Conservation (phyloP, 2,888 invertebrate genomes). For the Gari tellinella region DNA sequence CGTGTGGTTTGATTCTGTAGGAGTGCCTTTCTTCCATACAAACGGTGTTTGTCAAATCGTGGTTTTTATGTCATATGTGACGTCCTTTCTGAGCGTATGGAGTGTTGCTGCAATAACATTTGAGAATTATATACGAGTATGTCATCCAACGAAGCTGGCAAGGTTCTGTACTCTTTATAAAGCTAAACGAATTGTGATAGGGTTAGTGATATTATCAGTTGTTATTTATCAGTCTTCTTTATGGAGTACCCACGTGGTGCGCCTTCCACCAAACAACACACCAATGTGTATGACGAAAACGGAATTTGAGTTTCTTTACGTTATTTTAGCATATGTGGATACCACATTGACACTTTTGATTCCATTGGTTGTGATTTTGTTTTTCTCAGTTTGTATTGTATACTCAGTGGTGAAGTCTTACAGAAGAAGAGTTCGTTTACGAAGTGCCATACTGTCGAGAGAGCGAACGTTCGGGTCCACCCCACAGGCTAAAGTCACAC, state of each 20-base stretch:
- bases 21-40: conserved; percentile 76
- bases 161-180: not conserved
- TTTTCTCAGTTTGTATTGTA: conserved; percentile 45
- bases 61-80: conserved; percentile 87
- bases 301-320: conserved; percentile 39
- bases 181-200: not conserved
- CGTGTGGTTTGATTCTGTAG: conserved; percentile 76
- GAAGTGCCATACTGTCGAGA: not conserved
- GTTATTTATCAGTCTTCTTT: conserved; percentile 61
- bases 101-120: conserved; percentile 46
- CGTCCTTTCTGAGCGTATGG: conserved; percentile 61
- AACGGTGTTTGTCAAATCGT: conserved; percentile 89
- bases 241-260: conserved; percentile 55
- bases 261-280: not conserved
- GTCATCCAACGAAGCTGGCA: conserved; percentile 9
- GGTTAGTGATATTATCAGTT: conserved; percentile 36
- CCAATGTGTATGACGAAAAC: conserved; percentile 33
- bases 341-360: conserved; percentile 62
- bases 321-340: conserved; percentile 60
- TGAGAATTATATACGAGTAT: conserved; percentile 57
- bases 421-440: conserved; percentile 23
- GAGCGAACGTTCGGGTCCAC: not conserved
- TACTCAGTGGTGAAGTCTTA: conserved; percentile 24
- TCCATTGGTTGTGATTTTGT: conserved; percentile 55
- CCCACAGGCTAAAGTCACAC: conserved; percentile 47